Evolutionary conservation across 1,140 invertebrate species (phyloP).

Genomic region (Sipha flava): DNA sequence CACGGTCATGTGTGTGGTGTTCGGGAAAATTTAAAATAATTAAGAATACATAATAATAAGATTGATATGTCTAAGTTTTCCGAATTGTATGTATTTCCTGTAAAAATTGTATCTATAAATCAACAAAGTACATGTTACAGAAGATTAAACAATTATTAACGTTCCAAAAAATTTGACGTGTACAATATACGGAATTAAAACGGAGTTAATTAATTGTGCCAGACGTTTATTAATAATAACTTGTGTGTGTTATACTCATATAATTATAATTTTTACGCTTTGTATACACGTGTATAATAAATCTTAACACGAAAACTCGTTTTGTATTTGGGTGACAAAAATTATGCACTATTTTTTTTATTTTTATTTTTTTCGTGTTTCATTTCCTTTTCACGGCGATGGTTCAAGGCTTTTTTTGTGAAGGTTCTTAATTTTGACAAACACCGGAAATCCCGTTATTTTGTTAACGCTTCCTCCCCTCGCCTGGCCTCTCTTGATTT

Average conservation of each 20-base stretch:
- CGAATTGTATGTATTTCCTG: too few species aligned
- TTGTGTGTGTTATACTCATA: too few species aligned
- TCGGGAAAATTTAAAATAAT: too few species aligned
- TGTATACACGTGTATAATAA: background rate
- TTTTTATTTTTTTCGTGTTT: background rate
- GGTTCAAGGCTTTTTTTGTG: background rate
- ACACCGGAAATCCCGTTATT: constrained; percentile 11
- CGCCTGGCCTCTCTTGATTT: background rate
- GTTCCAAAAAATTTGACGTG: background rate
- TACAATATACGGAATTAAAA: too few species aligned
- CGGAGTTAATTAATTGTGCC: background rate
- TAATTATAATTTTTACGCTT: background rate
- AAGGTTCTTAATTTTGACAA: background rate
- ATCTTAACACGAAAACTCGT: background rate
- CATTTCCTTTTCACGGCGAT: background rate
- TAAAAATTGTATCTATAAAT: too few species aligned
- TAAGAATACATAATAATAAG: too few species aligned
- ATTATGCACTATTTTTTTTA: background rate
- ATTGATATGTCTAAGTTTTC: too few species aligned
- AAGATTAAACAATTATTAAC: background rate
- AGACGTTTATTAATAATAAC: background rate
- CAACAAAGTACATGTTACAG: too few species aligned
- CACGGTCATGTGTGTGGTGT: too few species aligned
- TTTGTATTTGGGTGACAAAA: background rate
- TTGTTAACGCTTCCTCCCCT: background rate